These are phyloP conservation scores for Pteria penguin DNA, from an alignment of 2,888 invertebrate genomes.

Conservation along the genomic window DNA sequence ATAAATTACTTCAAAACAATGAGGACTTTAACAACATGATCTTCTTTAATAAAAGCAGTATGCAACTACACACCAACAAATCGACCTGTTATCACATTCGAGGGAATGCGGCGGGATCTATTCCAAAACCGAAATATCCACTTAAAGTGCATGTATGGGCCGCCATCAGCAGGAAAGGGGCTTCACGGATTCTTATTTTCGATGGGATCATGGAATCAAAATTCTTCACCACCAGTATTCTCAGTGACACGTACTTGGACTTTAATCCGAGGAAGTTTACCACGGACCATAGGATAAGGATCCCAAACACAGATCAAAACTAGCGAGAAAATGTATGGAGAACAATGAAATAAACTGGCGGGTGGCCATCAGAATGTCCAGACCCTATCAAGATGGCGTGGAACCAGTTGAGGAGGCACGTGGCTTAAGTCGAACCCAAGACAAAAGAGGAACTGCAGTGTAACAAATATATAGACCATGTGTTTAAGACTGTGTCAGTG, in stretches of 20 bases:
- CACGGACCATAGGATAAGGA: conserved; percentile 46
- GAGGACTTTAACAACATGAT: conserved; percentile 42
- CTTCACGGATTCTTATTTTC: conserved; percentile 28
- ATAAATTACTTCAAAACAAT: conserved; percentile 24
- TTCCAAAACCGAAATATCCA: conserved; percentile 35
- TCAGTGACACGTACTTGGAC: conserved; percentile 16
- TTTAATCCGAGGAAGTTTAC: conserved; percentile 20
- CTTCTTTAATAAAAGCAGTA: conserved; percentile 40
- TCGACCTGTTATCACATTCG: too few relatives aligned
- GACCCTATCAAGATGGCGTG: conserved; percentile 50
- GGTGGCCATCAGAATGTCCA: conserved; percentile 41
- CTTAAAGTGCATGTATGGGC: conserved; percentile 42
- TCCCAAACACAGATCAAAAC: conserved; percentile 38
- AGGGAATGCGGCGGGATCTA: too few relatives aligned
- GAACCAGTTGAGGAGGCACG: conserved; percentile 26
- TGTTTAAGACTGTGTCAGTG: conserved; percentile 40
- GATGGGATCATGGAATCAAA: conserved; percentile 39
- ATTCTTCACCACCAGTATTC: conserved; percentile 29
- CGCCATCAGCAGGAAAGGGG: conserved; percentile 37
- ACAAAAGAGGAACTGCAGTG: conserved; percentile 33
- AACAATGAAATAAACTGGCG: conserved; percentile 39
- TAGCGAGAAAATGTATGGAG: conserved; percentile 35
- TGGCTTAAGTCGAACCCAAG: conserved; percentile 13
- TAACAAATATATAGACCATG: conserved; percentile 40
- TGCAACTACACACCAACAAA: conserved; percentile 40